Percentiles rank a stretch among this genome's conserved stretches.
phyloP scores from a whole-genome alignment of 2,797 vertebrate genomes.

The Gymnothorax reevesii region DNA sequence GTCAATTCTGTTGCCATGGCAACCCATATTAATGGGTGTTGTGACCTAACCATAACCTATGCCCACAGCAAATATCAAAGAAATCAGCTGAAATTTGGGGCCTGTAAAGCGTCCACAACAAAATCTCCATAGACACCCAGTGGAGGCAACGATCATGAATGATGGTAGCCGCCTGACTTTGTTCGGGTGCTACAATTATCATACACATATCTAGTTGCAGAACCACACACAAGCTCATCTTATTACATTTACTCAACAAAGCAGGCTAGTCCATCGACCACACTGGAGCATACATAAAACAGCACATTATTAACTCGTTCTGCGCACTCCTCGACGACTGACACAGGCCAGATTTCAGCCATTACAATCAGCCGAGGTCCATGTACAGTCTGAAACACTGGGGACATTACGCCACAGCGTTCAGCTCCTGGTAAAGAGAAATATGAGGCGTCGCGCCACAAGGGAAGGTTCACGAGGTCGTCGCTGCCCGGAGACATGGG shows the following conservation, averaged over 20 bases:
- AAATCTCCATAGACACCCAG: no score
- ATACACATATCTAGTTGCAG: no score
- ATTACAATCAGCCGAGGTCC: background rate
- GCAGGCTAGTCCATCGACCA: background rate
- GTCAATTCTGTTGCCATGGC: no score
- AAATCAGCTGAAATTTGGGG: no score
- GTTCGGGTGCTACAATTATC: no score
- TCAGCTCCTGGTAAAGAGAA: background rate
- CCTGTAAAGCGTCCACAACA: no score
- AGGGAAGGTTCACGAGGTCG: conserved; percentile 27
- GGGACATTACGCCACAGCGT: background rate
- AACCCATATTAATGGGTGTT: no score
- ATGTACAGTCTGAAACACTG: background rate
- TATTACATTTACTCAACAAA: background rate
- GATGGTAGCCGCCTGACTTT: no score
- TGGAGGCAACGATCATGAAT: no score
- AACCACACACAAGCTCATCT: background rate
- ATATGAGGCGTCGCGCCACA: background rate
- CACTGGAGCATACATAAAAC: background rate
- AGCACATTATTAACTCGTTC: background rate
- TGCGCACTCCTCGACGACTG: background rate
- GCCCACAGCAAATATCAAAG: no score
- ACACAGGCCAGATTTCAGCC: background rate
- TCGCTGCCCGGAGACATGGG: conserved; percentile 45
- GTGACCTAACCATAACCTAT: no score